A percentile compares a stretch with the other conserved stretches of the same genome.
These are phyloP conservation scores for Cossypha dichroa DNA, from an alignment of 2,797 vertebrate species.

Conservation along the genomic window DNA sequence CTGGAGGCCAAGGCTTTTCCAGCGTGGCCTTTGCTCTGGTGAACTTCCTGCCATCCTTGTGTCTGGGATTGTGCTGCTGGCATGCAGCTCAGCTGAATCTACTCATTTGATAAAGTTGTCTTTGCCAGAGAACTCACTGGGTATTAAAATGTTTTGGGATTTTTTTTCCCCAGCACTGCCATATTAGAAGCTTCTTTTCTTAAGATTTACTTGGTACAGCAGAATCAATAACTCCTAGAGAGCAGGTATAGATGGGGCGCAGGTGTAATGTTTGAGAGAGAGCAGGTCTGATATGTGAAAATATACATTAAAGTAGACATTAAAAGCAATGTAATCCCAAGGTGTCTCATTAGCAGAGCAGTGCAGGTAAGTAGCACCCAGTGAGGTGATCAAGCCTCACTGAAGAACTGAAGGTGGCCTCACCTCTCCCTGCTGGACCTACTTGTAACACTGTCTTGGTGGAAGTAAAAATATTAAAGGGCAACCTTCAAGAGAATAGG, in stretches of 20 bases:
- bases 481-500: background rate
- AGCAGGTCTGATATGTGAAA: background rate
- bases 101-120: background rate
- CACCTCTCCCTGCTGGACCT: background rate
- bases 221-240: background rate
- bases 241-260: background rate
- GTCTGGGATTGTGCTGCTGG: background rate
- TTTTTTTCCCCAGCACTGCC: background rate
- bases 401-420: background rate
- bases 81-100: background rate
- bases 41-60: background rate
- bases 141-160: background rate
- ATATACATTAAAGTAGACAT: background rate
- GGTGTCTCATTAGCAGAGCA: background rate
- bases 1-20: background rate
- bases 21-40: background rate
- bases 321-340: background rate
- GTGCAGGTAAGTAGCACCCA: background rate
- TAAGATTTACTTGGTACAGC: background rate
- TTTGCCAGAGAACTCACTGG: background rate
- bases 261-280: background rate
- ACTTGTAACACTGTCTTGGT: background rate
- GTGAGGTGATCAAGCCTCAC: background rate
- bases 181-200: background rate
- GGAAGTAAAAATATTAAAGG: background rate